Conservation (phyloP, 2,113 vertebrate species). For the Sinocyclocheilus anshuiensis region DNA sequence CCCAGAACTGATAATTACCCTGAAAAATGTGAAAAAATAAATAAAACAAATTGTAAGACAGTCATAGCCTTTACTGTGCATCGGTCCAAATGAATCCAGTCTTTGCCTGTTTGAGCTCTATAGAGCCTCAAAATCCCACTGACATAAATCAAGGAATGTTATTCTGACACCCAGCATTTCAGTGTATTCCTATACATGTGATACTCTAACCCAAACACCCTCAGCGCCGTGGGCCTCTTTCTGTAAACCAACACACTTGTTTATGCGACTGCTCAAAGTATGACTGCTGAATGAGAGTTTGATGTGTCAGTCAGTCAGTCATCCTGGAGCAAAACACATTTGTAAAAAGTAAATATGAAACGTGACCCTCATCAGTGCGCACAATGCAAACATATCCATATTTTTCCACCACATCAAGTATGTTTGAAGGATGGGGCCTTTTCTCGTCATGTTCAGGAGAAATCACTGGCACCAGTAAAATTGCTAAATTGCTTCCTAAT, state of each 20-base stretch:
- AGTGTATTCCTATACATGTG: neutral
- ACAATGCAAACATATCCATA: neutral
- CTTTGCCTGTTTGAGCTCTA: neutral
- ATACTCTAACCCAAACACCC: neutral
- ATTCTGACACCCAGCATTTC: neutral
- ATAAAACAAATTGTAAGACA: too few relatives aligned
- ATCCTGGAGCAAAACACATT: neutral
- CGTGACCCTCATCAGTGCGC: neutral
- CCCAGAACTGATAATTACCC: neutral
- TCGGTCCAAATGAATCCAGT: neutral
- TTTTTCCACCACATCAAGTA: too few relatives aligned
- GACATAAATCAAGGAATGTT: constrained; percentile 11
- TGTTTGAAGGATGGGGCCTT: neutral
- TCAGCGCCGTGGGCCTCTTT: neutral
- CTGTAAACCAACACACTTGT: neutral
- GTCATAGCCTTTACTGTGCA: neutral
- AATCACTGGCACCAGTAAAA: neutral
- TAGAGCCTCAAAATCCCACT: constrained; percentile 2
- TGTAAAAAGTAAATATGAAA: neutral
- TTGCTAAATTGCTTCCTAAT: neutral
- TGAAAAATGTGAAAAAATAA: neutral
- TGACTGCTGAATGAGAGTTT: neutral
- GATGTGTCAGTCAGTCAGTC: neutral
- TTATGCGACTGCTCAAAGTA: neutral
- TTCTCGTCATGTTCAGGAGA: neutral